These are phyloP conservation scores for Spisula subtruncata DNA, from an alignment of 2,888 invertebrate genomes.

Conservation along the genomic window DNA sequence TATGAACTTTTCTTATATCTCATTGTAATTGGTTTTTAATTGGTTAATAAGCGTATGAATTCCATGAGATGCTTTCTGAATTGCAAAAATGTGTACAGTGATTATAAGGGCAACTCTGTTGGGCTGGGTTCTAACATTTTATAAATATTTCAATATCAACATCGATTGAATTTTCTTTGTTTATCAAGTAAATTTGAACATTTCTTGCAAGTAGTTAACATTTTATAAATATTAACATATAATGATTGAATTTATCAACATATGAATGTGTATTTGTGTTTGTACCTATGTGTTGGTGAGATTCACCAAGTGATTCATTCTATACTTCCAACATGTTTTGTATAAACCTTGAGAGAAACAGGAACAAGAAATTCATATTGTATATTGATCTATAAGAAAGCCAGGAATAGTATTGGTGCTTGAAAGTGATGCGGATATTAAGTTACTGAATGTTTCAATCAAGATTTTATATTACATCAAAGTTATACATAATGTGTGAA, in stretches of 20 bases:
- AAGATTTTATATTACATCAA: not conserved
- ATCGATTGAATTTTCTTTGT: not conserved
- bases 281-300: conserved; percentile 25
- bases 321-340: not conserved
- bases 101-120: conserved; percentile 4
- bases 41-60: not conserved
- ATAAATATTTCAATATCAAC: not conserved
- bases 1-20: not conserved
- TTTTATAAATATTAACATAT: conserved; percentile 22
- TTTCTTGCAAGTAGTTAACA: conserved; percentile 14
- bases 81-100: not conserved
- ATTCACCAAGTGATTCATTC: not conserved
- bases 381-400: not conserved
- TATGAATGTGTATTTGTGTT: conserved; percentile 27
- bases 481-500: not conserved
- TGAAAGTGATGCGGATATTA: not conserved
- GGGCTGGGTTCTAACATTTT: not conserved
- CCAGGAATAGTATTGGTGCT: not conserved
- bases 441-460: not conserved
- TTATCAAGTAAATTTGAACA: conserved; percentile 11
- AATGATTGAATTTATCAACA: conserved; percentile 15
- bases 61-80: conserved; percentile 25
- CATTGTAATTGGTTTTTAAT: not conserved
- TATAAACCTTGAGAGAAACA: not conserved
- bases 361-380: conserved; percentile 3